Conservation (phyloP, 2,113 vertebrate species). For the Halichoerus grypus region DNA sequence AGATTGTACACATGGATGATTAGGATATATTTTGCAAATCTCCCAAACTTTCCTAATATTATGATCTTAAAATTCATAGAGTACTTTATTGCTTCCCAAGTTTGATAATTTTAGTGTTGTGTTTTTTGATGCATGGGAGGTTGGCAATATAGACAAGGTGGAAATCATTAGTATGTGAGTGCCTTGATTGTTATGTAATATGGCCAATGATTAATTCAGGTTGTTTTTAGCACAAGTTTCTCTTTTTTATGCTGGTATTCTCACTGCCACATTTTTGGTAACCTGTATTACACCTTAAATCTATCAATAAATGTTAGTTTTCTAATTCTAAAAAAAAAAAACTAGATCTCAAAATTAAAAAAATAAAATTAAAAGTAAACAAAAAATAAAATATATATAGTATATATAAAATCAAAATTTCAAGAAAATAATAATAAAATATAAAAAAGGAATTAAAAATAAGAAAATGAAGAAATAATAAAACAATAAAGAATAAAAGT, state of each 20-base stretch:
- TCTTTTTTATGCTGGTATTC: slow-evolving; percentile 91
- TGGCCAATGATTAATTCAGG: slow-evolving; percentile 90
- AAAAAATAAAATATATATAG: neutral
- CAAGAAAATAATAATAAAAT: neutral
- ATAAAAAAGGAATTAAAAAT: neutral
- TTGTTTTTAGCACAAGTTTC: slow-evolving; percentile 92
- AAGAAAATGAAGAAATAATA: neutral
- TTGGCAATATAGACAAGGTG: slow-evolving; percentile 83
- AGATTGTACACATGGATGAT: slow-evolving; percentile 80
- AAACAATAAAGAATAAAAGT: neutral
- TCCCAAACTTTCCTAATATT: slow-evolving; percentile 76
- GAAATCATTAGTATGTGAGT: slow-evolving; percentile 88
- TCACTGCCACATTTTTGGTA: slow-evolving; percentile 95
- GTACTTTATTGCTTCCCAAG: slow-evolving; percentile 79
- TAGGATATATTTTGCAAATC: slow-evolving; percentile 81
- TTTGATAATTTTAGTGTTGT: slow-evolving; percentile 79
- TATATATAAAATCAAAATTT: neutral
- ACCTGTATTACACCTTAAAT: slow-evolving; percentile 94
- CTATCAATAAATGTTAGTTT: slow-evolving; percentile 99
- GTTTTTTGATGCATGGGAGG: slow-evolving; percentile 82
- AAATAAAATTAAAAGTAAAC: too few relatives aligned
- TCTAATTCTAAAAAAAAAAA: slow-evolving; percentile 90
- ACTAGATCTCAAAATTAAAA: too few relatives aligned
- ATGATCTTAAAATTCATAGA: slow-evolving; percentile 75
- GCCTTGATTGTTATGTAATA: slow-evolving; percentile 90